A percentile compares a stretch with the other conserved stretches of the same genome.
Conservation (phyloP, 2,113 vertebrate genomes). For the Tupaia chinensis region DNA sequence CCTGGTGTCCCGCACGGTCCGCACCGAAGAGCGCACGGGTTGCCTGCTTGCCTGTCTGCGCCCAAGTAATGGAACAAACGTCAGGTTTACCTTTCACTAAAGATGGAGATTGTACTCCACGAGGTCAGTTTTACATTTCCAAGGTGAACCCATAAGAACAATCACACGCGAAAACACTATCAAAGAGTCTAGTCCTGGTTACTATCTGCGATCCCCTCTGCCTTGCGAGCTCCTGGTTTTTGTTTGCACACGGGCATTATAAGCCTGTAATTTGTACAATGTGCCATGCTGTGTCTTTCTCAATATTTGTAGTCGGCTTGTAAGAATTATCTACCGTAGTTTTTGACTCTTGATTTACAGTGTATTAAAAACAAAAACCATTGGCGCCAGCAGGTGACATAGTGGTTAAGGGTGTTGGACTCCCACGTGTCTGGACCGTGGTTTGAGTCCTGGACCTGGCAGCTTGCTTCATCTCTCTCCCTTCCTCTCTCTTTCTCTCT, state of each 20-base stretch:
- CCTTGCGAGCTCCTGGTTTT: neutral
- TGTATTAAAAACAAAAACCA: constrained; percentile 1
- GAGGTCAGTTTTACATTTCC: constrained; percentile 10
- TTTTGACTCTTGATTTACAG: too few species aligned
- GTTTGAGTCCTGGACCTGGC: too few species aligned
- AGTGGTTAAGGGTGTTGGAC: too few species aligned
- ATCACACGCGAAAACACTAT: neutral
- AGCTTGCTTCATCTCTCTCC: too few species aligned
- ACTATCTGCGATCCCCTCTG: neutral
- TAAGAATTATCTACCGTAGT: neutral
- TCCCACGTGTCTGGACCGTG: too few species aligned
- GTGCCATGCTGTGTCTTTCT: neutral
- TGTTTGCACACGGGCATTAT: neutral
- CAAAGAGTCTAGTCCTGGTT: neutral
- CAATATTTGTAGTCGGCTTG: constrained; percentile 19
- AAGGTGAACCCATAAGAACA: neutral
- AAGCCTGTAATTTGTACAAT: neutral
- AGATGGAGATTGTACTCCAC: neutral
- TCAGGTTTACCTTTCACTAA: neutral
- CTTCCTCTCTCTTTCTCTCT: too few species aligned
- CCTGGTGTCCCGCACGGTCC: neutral
- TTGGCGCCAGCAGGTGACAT: too few species aligned
- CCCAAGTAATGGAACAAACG: neutral
- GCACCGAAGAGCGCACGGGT: neutral
- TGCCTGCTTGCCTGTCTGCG: neutral